Base-by-base conservation (phyloP, 2,797 vertebrate genomes). In the Helicolenus hilgendorfi region DNA sequence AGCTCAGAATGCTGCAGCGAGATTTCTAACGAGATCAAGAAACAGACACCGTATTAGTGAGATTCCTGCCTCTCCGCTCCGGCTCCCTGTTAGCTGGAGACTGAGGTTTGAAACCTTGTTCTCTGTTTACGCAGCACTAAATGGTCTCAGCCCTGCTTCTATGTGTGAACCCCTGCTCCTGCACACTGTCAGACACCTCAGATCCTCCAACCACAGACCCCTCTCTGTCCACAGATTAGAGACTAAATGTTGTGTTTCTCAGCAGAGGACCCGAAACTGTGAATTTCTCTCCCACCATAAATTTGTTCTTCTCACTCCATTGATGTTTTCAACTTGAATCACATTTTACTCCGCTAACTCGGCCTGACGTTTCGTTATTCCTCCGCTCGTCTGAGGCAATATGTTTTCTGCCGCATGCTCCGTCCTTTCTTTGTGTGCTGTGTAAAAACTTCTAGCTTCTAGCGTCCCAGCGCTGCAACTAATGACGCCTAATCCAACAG, bases 21-120 rank as follows among this genome's bases (percentile, higher is more conserved):
- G 72, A 77, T 81, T 85, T 85, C 81, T 74, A 84, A 86, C 85
- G 22, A 89, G 81, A 90, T 85, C 69, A 90, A 73, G 81, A 85
- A 77, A 53, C 36, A 67, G 67, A 72, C 33, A 65, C 2, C 35
- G 64, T 26, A 63, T 81, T 55, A 73, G 20, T 22, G 41, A 53
- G 72, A 33, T n/a, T 71, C 62, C 56, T 65, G 53, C 20, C 53
- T 55, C 72, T n/a, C n/a, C 15, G 22, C 69, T 67, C 24, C 2
- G 65, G n/a, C 79, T 75, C 68, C 73, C 59, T 13, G 81, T 72
- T 83, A 41, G 82, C 65, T 36, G 56, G 2, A 33, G 26, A 58
- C 26, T 35, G 31, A 62, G 27, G 31, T 55, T 77, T 59, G 33
- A 84, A 75, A 59, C 24, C 49, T 41, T n/a, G 26, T 22, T 77